phyloP scores from a whole-genome alignment of 2,888 invertebrate species.

The Trichogramma dendrolimi region DNA sequence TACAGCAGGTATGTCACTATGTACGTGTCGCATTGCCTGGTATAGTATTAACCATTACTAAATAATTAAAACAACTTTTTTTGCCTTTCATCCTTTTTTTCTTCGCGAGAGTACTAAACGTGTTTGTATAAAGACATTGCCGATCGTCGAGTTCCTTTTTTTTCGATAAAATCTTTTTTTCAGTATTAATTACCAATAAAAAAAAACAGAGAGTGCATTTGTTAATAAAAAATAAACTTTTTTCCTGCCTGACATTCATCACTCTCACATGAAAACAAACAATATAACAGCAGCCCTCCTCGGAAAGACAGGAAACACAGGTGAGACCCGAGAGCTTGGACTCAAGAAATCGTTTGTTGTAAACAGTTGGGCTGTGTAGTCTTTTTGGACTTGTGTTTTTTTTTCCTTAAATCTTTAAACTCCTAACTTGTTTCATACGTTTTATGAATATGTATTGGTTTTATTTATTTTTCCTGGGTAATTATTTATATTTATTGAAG shows the following conservation, averaged over 20 bases:
- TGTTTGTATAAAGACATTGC: no score
- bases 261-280: neutral
- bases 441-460: neutral
- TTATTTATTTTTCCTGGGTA: neutral
- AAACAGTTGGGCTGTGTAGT: neutral
- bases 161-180: neutral
- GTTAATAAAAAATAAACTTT: constrained; percentile 6
- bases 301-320: constrained; percentile 52
- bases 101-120: no score
- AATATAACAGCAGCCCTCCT: constrained; percentile 47
- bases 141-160: no score
- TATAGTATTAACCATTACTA: constrained; percentile 52
- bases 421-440: no score
- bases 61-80: constrained; percentile 29
- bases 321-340: constrained; percentile 40
- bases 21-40: constrained; percentile 54
- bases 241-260: constrained; percentile 29
- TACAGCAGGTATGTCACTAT: constrained; percentile 55
- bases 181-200: constrained; percentile 7
- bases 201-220: neutral
- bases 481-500: no score
- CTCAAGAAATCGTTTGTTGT: no score
- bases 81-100: no score
- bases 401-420: neutral
- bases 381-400: neutral